A percentile compares a stretch with the other conserved stretches of the same genome.
phyloP scores from a whole-genome alignment of 2,113 vertebrate species.

The Actinemys pallida region DNA sequence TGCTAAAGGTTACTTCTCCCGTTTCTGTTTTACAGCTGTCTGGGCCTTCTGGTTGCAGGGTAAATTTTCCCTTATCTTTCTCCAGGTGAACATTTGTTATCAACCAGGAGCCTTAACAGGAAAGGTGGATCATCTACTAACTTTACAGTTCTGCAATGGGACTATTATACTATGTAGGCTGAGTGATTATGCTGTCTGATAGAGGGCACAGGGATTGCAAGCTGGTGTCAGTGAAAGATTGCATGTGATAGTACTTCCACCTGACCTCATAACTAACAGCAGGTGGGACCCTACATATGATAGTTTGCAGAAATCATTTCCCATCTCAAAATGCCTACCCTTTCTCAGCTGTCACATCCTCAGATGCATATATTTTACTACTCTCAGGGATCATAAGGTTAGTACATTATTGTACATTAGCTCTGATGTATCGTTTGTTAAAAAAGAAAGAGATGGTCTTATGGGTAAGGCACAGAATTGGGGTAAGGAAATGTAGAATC shows the following conservation, averaged over 20 bases:
- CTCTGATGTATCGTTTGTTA: neutral
- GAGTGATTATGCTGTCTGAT: neutral
- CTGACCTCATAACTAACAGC: neutral
- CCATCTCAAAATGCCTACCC: neutral
- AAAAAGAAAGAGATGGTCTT: neutral
- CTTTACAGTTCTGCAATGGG: neutral
- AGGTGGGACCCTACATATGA: neutral
- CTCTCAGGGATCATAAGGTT: neutral
- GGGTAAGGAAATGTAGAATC: neutral
- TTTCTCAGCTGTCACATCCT: neutral
- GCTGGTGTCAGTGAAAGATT: neutral
- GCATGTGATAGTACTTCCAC: neutral
- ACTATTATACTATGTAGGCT: accelerated
- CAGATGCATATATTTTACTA: neutral
- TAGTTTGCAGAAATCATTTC: slow-evolving; percentile 21
- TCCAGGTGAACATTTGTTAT: neutral
- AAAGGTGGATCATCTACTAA: neutral
- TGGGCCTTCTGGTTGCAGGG: neutral
- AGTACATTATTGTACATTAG: neutral
- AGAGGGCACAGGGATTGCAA: neutral
- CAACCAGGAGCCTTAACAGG: neutral
- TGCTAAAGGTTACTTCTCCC: neutral
- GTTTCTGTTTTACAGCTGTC: neutral
- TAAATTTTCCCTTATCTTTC: neutral
- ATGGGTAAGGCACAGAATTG: neutral